Evolutionary conservation across 1,140 invertebrate genomes (phyloP).

Genomic region (Caenorhabditis briggsae): DNA sequence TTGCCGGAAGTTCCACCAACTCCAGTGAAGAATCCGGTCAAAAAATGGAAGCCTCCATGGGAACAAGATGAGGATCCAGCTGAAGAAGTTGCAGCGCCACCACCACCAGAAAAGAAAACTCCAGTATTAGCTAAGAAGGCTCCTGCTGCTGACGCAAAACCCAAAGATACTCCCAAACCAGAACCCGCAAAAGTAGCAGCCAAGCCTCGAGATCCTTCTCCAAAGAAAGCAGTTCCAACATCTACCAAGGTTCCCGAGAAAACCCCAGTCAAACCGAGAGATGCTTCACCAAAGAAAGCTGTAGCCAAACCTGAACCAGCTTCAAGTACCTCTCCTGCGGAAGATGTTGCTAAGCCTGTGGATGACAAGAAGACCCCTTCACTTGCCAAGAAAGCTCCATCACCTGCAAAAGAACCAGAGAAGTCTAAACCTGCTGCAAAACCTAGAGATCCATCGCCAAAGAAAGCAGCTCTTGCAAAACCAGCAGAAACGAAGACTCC

Average conservation of each 20-base stretch:
- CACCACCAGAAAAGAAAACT: conserved; percentile 7
- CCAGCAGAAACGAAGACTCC: not conserved
- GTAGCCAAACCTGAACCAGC: conserved; percentile 10
- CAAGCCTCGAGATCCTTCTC: not conserved
- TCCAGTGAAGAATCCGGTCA: not conserved
- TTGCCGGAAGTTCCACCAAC: not conserved
- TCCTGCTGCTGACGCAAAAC: not conserved
- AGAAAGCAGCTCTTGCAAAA: not conserved
- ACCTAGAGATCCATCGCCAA: conserved; percentile 4
- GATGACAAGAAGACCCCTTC: conserved; percentile 4
- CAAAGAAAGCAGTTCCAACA: not conserved
- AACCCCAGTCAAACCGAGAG: not conserved
- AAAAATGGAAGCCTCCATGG: conserved; percentile 47
- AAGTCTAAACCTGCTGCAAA: not conserved
- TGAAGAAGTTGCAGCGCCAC: not conserved
- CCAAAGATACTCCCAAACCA: conserved; percentile 4
- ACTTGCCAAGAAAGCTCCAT: not conserved
- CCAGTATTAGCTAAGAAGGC: not conserved
- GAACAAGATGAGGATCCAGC: not conserved
- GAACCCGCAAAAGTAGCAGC: conserved; percentile 1
- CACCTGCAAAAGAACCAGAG: not conserved
- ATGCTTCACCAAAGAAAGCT: not conserved
- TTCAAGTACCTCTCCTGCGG: not conserved
- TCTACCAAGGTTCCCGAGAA: not conserved
- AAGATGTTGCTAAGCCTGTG: not conserved